These are phyloP conservation scores for Branchinecta sandiegonensis DNA, from an alignment of 2,888 invertebrate species.

Conservation along the genomic window DNA sequence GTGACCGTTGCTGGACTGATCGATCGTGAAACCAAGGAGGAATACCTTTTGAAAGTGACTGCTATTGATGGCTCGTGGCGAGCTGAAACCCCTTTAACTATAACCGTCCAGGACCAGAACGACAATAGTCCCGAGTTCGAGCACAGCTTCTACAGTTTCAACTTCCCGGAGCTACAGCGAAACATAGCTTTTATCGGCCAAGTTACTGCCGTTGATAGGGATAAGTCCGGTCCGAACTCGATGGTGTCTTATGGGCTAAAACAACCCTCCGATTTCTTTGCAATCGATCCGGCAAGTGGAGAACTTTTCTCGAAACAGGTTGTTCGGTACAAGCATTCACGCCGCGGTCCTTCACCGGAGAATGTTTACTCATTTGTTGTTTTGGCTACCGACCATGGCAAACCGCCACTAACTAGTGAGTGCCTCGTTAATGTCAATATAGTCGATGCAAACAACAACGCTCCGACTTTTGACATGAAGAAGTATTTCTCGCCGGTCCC, in stretches of 20 bases:
- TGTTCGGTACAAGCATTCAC: slow-evolving; percentile 63
- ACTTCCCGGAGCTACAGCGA: slow-evolving; percentile 69
- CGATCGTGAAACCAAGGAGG: slow-evolving; percentile 79
- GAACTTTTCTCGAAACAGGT: slow-evolving; percentile 71
- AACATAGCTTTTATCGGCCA: slow-evolving; percentile 69
- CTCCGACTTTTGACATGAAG: slow-evolving; percentile 61
- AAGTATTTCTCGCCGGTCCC: slow-evolving; percentile 68
- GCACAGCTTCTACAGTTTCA: slow-evolving; percentile 68
- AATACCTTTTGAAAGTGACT: slow-evolving; percentile 68
- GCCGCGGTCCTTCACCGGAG: slow-evolving; percentile 60
- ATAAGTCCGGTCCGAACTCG: slow-evolving; percentile 83
- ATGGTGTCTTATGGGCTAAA: slow-evolving; percentile 75
- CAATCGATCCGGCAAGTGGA: slow-evolving; percentile 83
- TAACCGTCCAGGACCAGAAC: slow-evolving; percentile 87
- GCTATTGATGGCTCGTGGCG: slow-evolving; percentile 85
- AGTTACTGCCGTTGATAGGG: slow-evolving; percentile 71
- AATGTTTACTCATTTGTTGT: slow-evolving; percentile 74
- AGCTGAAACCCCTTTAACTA: slow-evolving; percentile 72
- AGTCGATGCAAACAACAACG: slow-evolving; percentile 80
- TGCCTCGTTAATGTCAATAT: slow-evolving; percentile 71
- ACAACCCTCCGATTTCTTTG: slow-evolving; percentile 76
- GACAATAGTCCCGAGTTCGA: slow-evolving; percentile 89
- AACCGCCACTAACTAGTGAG: slow-evolving; percentile 82
- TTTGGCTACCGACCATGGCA: slow-evolving; percentile 86
- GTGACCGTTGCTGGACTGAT: slow-evolving; percentile 75